Evolutionary conservation across 2,888 invertebrate species (phyloP).

Genomic region (Sarcophaga variegata): DNA sequence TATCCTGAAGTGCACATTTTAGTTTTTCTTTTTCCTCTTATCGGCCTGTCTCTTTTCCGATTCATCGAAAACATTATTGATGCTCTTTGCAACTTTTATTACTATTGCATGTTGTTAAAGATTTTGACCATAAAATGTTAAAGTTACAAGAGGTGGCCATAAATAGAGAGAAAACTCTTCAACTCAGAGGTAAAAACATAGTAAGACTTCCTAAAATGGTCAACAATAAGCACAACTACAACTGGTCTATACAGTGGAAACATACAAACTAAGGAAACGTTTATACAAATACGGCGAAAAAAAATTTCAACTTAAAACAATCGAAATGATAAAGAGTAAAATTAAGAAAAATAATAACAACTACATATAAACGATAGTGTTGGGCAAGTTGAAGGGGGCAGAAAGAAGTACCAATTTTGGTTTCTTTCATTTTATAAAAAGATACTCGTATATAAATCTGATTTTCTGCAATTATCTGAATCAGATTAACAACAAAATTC

Average conservation of each 20-base stretch:
- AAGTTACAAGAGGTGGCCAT: slow-evolving; percentile 32
- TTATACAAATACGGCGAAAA: slow-evolving; percentile 6
- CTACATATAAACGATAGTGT: too few species aligned
- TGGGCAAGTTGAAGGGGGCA: too few species aligned
- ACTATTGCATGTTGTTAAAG: slow-evolving; percentile 33
- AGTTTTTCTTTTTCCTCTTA: neutral
- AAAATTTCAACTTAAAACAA: slow-evolving; percentile 41
- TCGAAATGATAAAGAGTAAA: slow-evolving; percentile 41
- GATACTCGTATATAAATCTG: too few species aligned
- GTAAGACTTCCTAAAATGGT: slow-evolving; percentile 55
- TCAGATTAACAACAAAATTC: too few species aligned
- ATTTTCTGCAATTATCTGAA: too few species aligned
- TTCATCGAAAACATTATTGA: neutral
- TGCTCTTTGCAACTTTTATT: neutral
- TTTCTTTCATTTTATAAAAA: too few species aligned
- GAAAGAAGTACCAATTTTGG: too few species aligned
- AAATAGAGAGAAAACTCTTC: slow-evolving; percentile 47
- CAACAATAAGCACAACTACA: slow-evolving; percentile 19
- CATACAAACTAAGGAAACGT: slow-evolving; percentile 28
- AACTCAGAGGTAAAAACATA: neutral
- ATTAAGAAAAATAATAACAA: slow-evolving; percentile 11
- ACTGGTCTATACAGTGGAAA: neutral
- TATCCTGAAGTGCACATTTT: neutral
- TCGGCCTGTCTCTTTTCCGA: neutral
- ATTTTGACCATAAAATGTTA: slow-evolving; percentile 54